Evolutionary conservation across 2,113 vertebrate genomes (phyloP).

Genomic region (Sinocyclocheilus rhinocerous): DNA sequence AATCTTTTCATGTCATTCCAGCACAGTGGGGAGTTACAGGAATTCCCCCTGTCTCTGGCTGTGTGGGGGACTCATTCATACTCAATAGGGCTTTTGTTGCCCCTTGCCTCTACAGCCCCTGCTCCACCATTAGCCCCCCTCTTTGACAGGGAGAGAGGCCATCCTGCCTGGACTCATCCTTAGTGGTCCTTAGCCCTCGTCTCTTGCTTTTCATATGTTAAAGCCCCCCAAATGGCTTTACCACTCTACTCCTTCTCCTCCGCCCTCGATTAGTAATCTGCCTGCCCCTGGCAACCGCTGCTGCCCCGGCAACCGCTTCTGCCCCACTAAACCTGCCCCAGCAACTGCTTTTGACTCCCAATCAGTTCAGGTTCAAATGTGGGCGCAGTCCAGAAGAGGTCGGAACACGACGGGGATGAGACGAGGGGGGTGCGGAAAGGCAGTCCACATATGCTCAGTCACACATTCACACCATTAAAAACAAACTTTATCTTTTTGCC

Average conservation of each 20-base stretch:
- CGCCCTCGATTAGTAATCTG: constrained; percentile 59
- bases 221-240: constrained; percentile 79
- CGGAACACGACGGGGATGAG: neutral
- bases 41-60: constrained; percentile 52
- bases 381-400: constrained; percentile 32
- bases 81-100: constrained; percentile 58
- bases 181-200: constrained; percentile 73
- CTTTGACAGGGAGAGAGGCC: constrained; percentile 77
- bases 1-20: constrained; percentile 48
- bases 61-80: constrained; percentile 50
- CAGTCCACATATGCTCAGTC: constrained; percentile 10
- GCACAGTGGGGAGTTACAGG: constrained; percentile 48
- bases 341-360: constrained; percentile 75
- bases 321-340: constrained; percentile 70
- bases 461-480: constrained; percentile 26
- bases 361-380: constrained; percentile 75
- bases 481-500: neutral
- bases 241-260: constrained; percentile 61
- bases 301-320: constrained; percentile 75
- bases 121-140: constrained; percentile 23
- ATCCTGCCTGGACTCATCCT: constrained; percentile 82
- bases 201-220: constrained; percentile 84
- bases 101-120: constrained; percentile 27
- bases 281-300: constrained; percentile 48
- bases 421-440: neutral